Conservation (phyloP, 1,140 invertebrate genomes). For the Stenopsyche tienmushanensis region DNA sequence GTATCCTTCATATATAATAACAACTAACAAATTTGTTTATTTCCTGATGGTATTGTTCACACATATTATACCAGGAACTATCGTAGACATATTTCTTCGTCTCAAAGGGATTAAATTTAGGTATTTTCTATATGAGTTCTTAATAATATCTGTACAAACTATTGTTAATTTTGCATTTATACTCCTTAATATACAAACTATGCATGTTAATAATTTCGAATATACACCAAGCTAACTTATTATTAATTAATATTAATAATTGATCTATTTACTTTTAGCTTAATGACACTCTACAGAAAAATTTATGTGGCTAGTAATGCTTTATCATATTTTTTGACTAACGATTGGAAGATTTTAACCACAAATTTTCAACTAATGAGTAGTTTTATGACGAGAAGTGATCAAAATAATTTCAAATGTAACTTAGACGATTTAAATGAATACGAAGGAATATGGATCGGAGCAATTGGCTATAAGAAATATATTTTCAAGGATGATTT, state of each 20-base stretch:
- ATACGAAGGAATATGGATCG: not conserved
- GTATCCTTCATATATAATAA: slow-evolving; percentile 19
- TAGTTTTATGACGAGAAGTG: slow-evolving; percentile 6
- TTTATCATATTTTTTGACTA: slow-evolving; percentile 5
- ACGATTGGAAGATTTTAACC: slow-evolving; percentile 25
- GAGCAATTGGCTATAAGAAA: not conserved
- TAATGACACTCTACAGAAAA: slow-evolving; percentile 23
- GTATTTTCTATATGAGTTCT: not conserved
- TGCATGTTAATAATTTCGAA: too few species aligned
- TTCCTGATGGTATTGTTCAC: not conserved
- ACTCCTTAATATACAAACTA: too few species aligned
- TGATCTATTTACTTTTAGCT: slow-evolving; percentile 3
- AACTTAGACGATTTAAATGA: not conserved
- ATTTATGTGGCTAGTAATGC: slow-evolving; percentile 17
- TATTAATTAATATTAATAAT: not conserved
- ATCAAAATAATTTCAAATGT: not conserved
- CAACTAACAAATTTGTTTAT: slow-evolving; percentile 1
- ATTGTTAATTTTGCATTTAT: not conserved
- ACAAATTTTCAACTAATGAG: slow-evolving; percentile 19
- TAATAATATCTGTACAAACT: not conserved
- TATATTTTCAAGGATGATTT: not conserved
- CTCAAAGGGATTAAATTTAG: not conserved
- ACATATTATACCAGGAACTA: not conserved
- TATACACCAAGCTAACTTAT: too few species aligned
- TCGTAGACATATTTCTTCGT: not conserved